Base-by-base conservation (phyloP, 2,888 invertebrate genomes). In the Choreutis nemorana region DNA sequence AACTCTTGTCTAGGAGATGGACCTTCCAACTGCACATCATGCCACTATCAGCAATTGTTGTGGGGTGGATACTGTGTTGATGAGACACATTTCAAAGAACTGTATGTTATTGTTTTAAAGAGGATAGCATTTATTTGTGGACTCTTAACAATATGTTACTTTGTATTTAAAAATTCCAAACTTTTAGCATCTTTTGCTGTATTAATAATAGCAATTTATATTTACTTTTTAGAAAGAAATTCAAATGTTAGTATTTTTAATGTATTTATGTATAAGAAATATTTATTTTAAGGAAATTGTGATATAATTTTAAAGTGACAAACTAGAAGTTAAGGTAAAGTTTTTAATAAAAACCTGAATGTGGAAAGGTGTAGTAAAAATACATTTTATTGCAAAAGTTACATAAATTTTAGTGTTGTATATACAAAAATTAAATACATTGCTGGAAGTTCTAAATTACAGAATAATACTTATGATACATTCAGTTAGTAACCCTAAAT, bases 1-100 rank as follows among this genome's bases (percentile, higher is more conserved):
- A 77, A 82, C 36, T 87, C 89, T 3, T 97, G 97, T 59, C 81
- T 77, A 15, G 94, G 93, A 2, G 87, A 88, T 61, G 95, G 95
- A 0, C 86, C 91, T 9, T 88, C 90, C 52, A 91, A 92, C 83
- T 97, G 96, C 63, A 81, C 83, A 29, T 75, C 84, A 44, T 97
- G 97, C 79, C 85, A 87, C 22, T 10, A 41, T 2, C 35, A 35
- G 24, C 34, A 54, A 35, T 41, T 55, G 1, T 36, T 71, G 15
- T 67, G 61, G 63, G 52, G 54, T 44, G 63, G 63, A 6, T 52
- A 48, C 42, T 78, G 78, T 50, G 39, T 77, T 27, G 47, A 59
- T 40, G 48, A 44, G 27, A 44, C 46, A 31, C 32, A 51, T 12
- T 60, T 51, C 42, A 44, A 48, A 37, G 45, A 55, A 28, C 44